Conservation (phyloP, 2,797 vertebrate genomes). For the Peromyscus eremicus region DNA sequence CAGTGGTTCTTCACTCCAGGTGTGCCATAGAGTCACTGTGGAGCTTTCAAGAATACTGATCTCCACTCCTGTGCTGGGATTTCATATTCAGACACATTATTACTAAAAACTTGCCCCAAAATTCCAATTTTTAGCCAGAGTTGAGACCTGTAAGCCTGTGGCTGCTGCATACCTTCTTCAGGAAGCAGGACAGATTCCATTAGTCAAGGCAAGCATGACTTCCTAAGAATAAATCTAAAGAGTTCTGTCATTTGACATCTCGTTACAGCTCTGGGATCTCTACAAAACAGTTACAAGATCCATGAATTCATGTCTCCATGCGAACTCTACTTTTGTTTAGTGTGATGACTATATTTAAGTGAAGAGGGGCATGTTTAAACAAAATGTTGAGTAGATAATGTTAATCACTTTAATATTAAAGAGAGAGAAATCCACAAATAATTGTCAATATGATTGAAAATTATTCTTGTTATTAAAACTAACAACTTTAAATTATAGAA, state of each 20-base stretch:
- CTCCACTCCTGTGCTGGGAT: not conserved
- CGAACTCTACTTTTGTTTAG: not conserved
- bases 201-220: not conserved
- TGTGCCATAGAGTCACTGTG: not conserved
- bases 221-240: not conserved
- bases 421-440: not conserved
- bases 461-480: constrained; percentile 2
- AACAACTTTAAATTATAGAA: not conserved
- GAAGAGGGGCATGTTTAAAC: not conserved
- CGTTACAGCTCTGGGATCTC: not conserved
- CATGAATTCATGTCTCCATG: not conserved
- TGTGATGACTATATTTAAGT: not conserved
- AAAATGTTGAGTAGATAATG: not conserved
- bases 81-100: not conserved
- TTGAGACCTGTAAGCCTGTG: not conserved
- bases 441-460: not conserved
- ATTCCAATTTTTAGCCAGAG: not conserved
- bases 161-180: not conserved
- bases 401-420: not conserved
- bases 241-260: not conserved
- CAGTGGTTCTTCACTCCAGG: not conserved
- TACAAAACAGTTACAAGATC: not conserved
- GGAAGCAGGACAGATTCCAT: not conserved
- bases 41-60: not conserved
- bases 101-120: not conserved